Conservation (phyloP, 1,140 invertebrate species). For the Drosophila equinoxialis region DNA sequence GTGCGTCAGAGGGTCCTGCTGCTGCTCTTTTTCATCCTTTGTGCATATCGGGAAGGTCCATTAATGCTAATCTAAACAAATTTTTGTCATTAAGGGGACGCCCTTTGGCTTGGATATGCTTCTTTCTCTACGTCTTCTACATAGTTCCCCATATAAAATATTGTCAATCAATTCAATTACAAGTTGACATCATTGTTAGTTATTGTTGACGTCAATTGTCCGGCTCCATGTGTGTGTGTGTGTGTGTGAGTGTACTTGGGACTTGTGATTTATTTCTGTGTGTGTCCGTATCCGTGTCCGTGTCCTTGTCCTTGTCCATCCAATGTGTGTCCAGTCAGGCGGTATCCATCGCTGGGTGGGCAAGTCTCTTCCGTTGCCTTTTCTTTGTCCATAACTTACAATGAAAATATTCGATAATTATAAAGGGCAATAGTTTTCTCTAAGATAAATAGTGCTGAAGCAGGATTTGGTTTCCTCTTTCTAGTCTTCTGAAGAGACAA, state of each 20-base stretch:
- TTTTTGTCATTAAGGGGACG: constrained; percentile 70
- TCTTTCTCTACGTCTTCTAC: neutral
- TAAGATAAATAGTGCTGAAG: no score
- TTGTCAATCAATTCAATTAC: constrained; percentile 83
- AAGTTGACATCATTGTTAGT: constrained; percentile 82
- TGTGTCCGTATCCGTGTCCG: neutral
- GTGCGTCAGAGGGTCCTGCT: constrained; percentile 14
- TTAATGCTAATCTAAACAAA: constrained; percentile 83
- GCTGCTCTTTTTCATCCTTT: neutral
- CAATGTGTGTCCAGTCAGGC: constrained; percentile 2
- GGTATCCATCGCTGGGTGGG: neutral
- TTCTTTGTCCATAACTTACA: constrained; percentile 1
- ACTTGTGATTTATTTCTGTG: constrained; percentile 41
- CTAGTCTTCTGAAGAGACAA: no score
- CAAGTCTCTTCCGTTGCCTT: neutral
- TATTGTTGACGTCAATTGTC: constrained; percentile 80
- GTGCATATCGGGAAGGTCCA: constrained; percentile 28
- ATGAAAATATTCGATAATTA: constrained; percentile 2
- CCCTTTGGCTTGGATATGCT: constrained; percentile 25
- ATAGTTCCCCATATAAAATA: constrained; percentile 69
- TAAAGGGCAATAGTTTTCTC: neutral
- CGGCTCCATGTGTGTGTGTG: constrained; percentile 9
- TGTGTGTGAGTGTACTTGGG: neutral
- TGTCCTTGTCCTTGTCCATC: constrained; percentile 1
- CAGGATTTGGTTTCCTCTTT: no score